These are phyloP conservation scores for Drosophila nigrodunni DNA, from an alignment of 1,140 invertebrate species.

Conservation along the genomic window DNA sequence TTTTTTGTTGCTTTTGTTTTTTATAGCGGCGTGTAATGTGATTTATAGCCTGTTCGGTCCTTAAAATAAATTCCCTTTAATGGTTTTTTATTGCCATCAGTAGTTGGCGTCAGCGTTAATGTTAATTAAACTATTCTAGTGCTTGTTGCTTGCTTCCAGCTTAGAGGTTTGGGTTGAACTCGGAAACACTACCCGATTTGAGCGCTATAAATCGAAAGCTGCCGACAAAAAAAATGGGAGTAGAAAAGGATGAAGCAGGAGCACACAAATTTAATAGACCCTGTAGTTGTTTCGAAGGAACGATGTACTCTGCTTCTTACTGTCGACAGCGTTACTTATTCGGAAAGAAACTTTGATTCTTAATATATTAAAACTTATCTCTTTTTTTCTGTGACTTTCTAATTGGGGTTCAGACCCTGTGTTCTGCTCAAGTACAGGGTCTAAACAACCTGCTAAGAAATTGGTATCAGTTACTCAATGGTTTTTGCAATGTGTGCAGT, in stretches of 20 bases:
- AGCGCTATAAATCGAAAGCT: conserved; percentile 52
- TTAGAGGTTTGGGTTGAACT: conserved; percentile 4
- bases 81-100: conserved; percentile 81
- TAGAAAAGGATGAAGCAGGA: too few relatives aligned
- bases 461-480: conserved; percentile 41
- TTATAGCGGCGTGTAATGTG: conserved; percentile 78
- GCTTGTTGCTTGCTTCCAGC: conserved; percentile 37
- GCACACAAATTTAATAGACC: too few relatives aligned
- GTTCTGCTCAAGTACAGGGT: not conserved
- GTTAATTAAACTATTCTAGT: conserved; percentile 82
- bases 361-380: too few relatives aligned
- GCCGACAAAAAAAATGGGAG: not conserved
- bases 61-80: conserved; percentile 83
- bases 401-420: not conserved
- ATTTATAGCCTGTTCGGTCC: conserved; percentile 80
- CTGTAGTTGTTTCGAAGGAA: too few relatives aligned
- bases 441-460: conserved; percentile 20
- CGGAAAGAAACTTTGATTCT: too few relatives aligned
- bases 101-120: conserved; percentile 79
- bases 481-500: conserved; percentile 55
- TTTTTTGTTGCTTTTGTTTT: conserved; percentile 69
- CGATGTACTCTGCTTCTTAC: too few relatives aligned
- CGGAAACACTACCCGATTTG: not conserved
- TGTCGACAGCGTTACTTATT: too few relatives aligned
- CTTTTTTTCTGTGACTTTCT: too few relatives aligned